Conservation (phyloP, 1,140 invertebrate species). For the Dinoponera quadriceps region DNA sequence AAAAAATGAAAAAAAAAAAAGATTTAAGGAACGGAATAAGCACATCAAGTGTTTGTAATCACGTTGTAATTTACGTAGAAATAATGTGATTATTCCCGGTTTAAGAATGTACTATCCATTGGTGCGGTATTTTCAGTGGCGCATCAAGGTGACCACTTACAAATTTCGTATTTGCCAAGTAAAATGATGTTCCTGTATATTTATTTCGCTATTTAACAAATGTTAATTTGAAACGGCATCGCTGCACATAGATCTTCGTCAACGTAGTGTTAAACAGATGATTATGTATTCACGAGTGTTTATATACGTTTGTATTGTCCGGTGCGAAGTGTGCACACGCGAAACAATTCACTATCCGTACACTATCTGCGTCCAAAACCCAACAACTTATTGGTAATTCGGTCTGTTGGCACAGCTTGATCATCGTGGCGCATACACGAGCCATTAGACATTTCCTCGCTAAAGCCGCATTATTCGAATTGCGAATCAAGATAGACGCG, state of each 20-base stretch:
- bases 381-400: constrained; percentile 72
- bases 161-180: too few relatives aligned
- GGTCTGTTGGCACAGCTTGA: constrained; percentile 74
- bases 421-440: constrained; percentile 71
- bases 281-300: constrained; percentile 31
- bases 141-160: too few relatives aligned
- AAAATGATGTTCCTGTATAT: too few relatives aligned
- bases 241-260: constrained; percentile 17
- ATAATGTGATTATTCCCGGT: too few relatives aligned
- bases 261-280: constrained; percentile 12
- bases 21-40: too few relatives aligned
- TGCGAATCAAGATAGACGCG: background rate
- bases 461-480: constrained; percentile 43
- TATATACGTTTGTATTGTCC: constrained; percentile 1
- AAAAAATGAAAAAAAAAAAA: too few relatives aligned
- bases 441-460: constrained; percentile 72
- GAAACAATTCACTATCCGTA: constrained; percentile 15
- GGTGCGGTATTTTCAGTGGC: too few relatives aligned
- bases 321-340: background rate
- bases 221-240: background rate
- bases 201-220: too few relatives aligned
- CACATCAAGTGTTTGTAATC: too few relatives aligned
- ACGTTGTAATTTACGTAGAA: too few relatives aligned
- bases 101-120: too few relatives aligned
- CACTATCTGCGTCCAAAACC: constrained; percentile 24